Evolutionary conservation across 1,140 invertebrate species (phyloP), one percentile per base, ranked within the genome.

Genomic region (Asobara japonica): DNA sequence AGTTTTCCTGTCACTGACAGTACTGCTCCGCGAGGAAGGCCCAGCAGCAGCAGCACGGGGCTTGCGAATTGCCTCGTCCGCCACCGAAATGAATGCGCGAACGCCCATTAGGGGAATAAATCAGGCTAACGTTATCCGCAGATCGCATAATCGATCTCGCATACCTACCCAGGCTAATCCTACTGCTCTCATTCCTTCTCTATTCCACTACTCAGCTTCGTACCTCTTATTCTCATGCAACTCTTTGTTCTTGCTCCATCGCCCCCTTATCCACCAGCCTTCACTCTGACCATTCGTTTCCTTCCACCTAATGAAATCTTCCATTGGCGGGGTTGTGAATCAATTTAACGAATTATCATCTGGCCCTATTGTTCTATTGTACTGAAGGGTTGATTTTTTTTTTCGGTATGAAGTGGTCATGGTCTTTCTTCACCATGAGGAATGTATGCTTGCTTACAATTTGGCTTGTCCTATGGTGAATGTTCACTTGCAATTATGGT

Each of bases 81-180:
- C 36, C 81, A 74, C 80, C 79, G 78, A 88, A 88, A 88, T 87
- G 85, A 88, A 88, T 87, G 84, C 84, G 82, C 86, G 81, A 86
- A 88, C 85, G 85, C 85, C 86, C 85, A 88, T 87, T 87, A 87
- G 81, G 85, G 83, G 82, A 87, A 87, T 88, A 88, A 88, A 88
- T 88, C 86, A 87, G 86, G 76, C 80, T 73, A 82, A 85, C 79
- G 84, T 87, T 87, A 87, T 86, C 84, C 84, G 77, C 85, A 87
- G 85, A 82, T 82, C 80, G 80, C 80, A 84, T 84, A 82, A 86
- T 86, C 84, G 82, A 86, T 86, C 82, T 82, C 74, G 74, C 69
- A 71, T 73, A 76, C 65, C 74, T 74, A 70, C 71, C 65, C 36
- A 69, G 33, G 73, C 80, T 82, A 79, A 83, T 83, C 75, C 73